Evolutionary conservation across 2,113 vertebrate species (phyloP), one percentile per base, ranked within the genome.

Genomic region (Gambusia holbrooki): DNA sequence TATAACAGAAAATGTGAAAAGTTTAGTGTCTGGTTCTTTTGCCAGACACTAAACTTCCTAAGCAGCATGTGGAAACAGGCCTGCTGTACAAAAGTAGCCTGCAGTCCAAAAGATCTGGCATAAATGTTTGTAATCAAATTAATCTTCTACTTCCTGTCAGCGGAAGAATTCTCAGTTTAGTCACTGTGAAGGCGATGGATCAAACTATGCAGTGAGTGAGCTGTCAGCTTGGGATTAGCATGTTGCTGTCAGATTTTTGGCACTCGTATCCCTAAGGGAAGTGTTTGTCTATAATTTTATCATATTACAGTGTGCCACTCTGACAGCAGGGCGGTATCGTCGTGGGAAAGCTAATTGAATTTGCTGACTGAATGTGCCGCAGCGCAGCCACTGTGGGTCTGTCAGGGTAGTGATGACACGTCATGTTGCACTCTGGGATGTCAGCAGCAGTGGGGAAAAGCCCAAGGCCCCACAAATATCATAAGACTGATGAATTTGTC

Each of bases 261-360:
- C 87, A 87, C 27, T 25, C 3, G 19, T 27, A 45, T 79, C 77
- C 86, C 85, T 14, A 58, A 76, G 87, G 42, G 71, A 86, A 68
- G 71, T 72, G 73, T 87, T 88, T 85, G 82, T 76, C 81, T 79
- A 83, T 89, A 80, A 91, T 91, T 88, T 81, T 82, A 92, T 92
- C 76, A 91, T 88, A 92, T 91, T 86, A 88, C 86, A 86, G 77
- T 71, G 62, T 79, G 81, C 80, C 76, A 88, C 66, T 62, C 80
- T 64, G 69, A 74, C 80, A 48, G 89, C 87, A 63, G 74, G 72
- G 75, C 19, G 1, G 70, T 78, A 87, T 91, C 86, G 77, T 86
- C 76, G 60, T 77, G 89, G 89, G 86, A 85, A 85, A 78, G 87
- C 86, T 93, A 92, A 93, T 90, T 93, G 87, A 84, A 90, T 93